Percentiles rank a stretch among this genome's conserved stretches.
These are phyloP conservation scores for Brachypteracias leptosomus DNA, from an alignment of 2,113 vertebrate species.

Conservation along the genomic window DNA sequence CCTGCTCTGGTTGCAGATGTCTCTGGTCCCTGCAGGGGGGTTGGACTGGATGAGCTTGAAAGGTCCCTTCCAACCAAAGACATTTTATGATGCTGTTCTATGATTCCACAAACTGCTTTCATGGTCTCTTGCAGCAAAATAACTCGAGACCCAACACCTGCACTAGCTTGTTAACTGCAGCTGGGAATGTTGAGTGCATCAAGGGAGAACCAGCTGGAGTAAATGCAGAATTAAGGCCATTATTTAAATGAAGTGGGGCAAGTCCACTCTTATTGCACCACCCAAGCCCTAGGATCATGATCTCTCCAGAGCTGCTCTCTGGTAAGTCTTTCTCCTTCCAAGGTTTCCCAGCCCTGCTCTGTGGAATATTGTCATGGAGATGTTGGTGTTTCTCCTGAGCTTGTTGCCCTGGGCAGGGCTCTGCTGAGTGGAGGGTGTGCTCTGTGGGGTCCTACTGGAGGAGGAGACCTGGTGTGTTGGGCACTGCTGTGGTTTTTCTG, in stretches of 20 bases:
- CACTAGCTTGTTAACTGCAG: accelerated
- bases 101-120: background rate
- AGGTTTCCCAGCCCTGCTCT: accelerated
- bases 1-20: background rate
- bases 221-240: background rate
- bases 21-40: background rate
- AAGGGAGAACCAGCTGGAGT: background rate
- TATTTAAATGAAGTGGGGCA: accelerated
- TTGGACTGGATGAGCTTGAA: background rate
- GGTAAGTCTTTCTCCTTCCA: accelerated
- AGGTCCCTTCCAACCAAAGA: background rate
- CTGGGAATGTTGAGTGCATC: background rate
- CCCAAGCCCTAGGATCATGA: accelerated
- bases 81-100: background rate
- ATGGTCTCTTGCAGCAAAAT: accelerated
- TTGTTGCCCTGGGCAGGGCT: accelerated
- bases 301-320: accelerated
- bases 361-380: accelerated
- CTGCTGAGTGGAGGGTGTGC: accelerated
- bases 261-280: accelerated
- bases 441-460: accelerated
- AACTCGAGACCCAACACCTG: accelerated
- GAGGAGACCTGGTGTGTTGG: background rate
- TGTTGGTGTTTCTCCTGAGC: too few relatives aligned
- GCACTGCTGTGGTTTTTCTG: accelerated